Percentiles rank a stretch among this genome's conserved stretches.
Evolutionary conservation across 1,140 invertebrate species (phyloP).

Genomic region (Anadara kagoshimensis): DNA sequence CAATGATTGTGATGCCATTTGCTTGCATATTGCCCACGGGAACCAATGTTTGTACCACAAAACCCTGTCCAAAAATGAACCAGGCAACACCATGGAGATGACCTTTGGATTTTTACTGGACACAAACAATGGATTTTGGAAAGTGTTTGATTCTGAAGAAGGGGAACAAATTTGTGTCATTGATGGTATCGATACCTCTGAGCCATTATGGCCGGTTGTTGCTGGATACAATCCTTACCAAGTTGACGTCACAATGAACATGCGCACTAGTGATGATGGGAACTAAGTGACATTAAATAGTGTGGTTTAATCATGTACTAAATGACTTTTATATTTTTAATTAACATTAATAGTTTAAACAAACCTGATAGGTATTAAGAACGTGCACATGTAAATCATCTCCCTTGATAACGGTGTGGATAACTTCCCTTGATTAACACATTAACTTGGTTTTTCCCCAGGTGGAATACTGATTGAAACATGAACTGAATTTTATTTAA

Average conservation of each 20-base stretch:
- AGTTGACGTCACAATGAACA: conserved; percentile 33
- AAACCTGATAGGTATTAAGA: too few relatives aligned
- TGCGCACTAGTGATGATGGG: conserved; percentile 1
- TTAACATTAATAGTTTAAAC: too few relatives aligned
- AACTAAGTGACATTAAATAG: too few relatives aligned
- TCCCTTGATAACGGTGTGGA: too few relatives aligned
- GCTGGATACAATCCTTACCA: conserved; percentile 38
- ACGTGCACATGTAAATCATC: too few relatives aligned
- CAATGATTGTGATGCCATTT: conserved; percentile 38
- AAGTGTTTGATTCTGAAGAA: conserved; percentile 18
- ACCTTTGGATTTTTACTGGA: conserved; percentile 39
- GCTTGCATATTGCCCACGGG: conserved; percentile 35
- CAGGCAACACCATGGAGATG: conserved; percentile 25
- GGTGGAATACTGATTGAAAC: too few relatives aligned
- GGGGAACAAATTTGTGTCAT: conserved; percentile 28
- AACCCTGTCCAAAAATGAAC: conserved; percentile 28
- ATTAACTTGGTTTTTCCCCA: too few relatives aligned
- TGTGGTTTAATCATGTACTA: too few relatives aligned
- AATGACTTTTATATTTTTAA: too few relatives aligned
- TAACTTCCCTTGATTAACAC: too few relatives aligned
- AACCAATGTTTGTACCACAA: conserved; percentile 34
- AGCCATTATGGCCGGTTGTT: conserved; percentile 28
- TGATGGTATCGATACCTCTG: conserved; percentile 28
- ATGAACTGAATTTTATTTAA: too few relatives aligned
- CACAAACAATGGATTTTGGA: conserved; percentile 22